These are phyloP conservation scores for Anadara kagoshimensis DNA, from an alignment of 1,140 invertebrate species.

Conservation along the genomic window DNA sequence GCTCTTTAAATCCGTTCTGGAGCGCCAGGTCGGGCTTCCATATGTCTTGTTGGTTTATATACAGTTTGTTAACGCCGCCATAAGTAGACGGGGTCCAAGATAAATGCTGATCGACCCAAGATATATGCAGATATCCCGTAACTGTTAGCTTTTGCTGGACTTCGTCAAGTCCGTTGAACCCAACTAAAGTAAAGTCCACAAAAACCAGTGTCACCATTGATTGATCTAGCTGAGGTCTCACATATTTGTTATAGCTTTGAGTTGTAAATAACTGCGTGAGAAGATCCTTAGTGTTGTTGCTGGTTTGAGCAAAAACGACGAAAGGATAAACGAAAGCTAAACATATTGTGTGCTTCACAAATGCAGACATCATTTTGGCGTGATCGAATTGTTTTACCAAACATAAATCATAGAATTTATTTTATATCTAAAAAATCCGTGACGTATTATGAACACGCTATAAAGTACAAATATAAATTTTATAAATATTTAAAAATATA, in stretches of 20 bases:
- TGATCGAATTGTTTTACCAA: too few species aligned
- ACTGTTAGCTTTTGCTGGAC: constrained; percentile 11
- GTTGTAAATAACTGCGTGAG: constrained; percentile 1
- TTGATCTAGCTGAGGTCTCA: not conserved
- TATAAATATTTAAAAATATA: too few species aligned
- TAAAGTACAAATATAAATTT: too few species aligned
- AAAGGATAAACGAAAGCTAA: too few species aligned
- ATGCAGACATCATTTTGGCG: too few species aligned
- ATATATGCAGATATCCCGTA: not conserved
- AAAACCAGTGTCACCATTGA: not conserved
- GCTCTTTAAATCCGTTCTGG: constrained; percentile 8
- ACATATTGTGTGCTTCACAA: too few species aligned
- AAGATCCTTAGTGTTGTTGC: not conserved
- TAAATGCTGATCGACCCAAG: not conserved
- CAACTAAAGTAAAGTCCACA: constrained; percentile 1
- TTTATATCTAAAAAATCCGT: too few species aligned
- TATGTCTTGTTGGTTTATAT: not conserved
- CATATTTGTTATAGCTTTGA: constrained; percentile 1
- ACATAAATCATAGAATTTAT: too few species aligned
- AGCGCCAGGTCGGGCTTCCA: constrained; percentile 17
- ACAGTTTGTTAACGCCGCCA: not conserved
- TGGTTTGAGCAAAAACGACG: too few species aligned
- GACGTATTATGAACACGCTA: too few species aligned
- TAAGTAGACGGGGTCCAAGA: not conserved
- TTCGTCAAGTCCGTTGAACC: constrained; percentile 4